These are phyloP conservation scores for Carettochelys insculpta DNA, from an alignment of 2,113 vertebrate genomes.

Conservation along the genomic window DNA sequence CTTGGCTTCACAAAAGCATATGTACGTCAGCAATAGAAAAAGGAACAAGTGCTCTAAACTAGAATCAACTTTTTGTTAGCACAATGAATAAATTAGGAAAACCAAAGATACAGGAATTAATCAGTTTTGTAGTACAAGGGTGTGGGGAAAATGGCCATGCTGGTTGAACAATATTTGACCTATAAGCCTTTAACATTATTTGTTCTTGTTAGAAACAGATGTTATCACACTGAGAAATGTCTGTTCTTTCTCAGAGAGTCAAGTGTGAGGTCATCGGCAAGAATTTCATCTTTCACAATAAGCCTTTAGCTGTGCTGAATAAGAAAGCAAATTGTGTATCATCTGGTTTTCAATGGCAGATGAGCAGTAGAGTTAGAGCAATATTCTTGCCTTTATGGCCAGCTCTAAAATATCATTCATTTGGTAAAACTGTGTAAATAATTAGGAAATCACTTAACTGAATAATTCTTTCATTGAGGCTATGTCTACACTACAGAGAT, in stretches of 20 bases:
- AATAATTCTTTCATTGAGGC: neutral
- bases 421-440: neutral
- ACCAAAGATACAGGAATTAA: constrained; percentile 13
- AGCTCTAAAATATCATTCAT: neutral
- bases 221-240: neutral
- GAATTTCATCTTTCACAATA: constrained; percentile 41
- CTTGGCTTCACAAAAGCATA: neutral
- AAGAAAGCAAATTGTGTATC: neutral
- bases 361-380: fast-evolving
- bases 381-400: neutral
- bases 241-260: constrained; percentile 25
- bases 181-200: neutral
- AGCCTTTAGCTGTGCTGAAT: neutral
- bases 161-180: constrained; percentile 2
- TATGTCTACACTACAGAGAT: too few relatives aligned
- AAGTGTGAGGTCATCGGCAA: neutral
- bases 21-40: neutral
- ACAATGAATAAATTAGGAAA: constrained; percentile 25
- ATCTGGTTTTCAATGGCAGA: neutral
- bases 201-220: constrained; percentile 18
- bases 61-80: neutral
- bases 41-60: neutral
- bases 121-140: neutral
- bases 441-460: neutral
- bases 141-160: neutral